A percentile compares a stretch with the other conserved stretches of the same genome.
These are phyloP conservation scores for Ichneumoninae sp. DNA, from an alignment of 2,888 invertebrate species.

Conservation along the genomic window DNA sequence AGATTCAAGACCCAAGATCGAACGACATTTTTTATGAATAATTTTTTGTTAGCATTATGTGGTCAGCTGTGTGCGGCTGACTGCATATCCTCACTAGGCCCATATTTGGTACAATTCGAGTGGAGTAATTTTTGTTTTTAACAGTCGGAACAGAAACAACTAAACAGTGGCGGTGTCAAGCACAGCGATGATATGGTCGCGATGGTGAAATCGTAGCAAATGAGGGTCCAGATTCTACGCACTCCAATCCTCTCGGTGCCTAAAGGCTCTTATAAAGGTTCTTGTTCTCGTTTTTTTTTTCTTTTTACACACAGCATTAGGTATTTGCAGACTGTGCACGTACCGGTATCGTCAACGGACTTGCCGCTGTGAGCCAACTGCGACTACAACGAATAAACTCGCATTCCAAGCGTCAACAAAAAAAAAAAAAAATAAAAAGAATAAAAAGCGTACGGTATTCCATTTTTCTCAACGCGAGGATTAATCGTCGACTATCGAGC, in stretches of 20 bases:
- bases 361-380: not conserved
- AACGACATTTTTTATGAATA: slow-evolving; percentile 61
- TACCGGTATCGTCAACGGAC: no score
- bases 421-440: slow-evolving; percentile 60
- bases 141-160: slow-evolving; percentile 20
- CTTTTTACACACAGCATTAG: slow-evolving; percentile 7
- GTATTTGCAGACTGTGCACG: no score
- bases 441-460: not conserved
- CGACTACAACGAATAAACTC: slow-evolving; percentile 23
- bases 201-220: slow-evolving; percentile 48
- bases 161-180: slow-evolving; percentile 41
- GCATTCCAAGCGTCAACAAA: slow-evolving; percentile 78
- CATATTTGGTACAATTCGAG: slow-evolving; percentile 69
- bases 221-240: slow-evolving; percentile 77
- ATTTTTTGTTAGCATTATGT: slow-evolving; percentile 72
- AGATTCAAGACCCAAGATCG: slow-evolving; percentile 20
- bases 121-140: slow-evolving; percentile 15
- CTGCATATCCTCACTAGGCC: slow-evolving; percentile 76
- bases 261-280: slow-evolving; percentile 61
- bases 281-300: not conserved
- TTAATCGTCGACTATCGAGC: not conserved
- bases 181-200: slow-evolving; percentile 30
- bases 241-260: slow-evolving; percentile 81
- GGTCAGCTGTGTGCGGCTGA: slow-evolving; percentile 83
- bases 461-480: not conserved